These are phyloP conservation scores for Murina feae DNA, from an alignment of 2,113 vertebrate genomes.

Conservation along the genomic window DNA sequence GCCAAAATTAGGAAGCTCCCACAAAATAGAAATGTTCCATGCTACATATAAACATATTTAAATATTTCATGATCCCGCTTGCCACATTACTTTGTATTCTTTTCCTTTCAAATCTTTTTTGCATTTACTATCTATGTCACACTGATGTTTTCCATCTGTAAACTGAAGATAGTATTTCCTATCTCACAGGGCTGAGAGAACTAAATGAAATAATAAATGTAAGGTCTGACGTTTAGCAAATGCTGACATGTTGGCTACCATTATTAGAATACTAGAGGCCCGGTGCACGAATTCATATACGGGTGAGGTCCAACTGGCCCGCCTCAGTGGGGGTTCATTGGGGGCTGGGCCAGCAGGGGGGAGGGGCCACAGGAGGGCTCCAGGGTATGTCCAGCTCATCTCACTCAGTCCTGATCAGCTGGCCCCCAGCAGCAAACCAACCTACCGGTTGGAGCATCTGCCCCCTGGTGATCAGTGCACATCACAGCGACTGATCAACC, in stretches of 20 bases:
- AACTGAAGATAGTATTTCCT: not conserved
- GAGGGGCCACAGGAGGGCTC: no score
- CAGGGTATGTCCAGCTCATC: no score
- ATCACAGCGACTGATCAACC: no score
- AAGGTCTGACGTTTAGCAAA: not conserved
- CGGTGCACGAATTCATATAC: no score
- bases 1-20: not conserved
- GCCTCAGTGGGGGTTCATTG: no score
- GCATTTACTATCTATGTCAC: not conserved
- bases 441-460: no score
- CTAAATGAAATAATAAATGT: not conserved
- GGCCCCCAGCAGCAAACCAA: no score
- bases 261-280: not conserved
- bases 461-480: no score
- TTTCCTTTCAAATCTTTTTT: not conserved
- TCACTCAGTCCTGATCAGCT: no score
- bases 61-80: not conserved
- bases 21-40: not conserved
- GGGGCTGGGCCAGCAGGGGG: no score
- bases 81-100: not conserved
- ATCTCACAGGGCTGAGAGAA: not conserved
- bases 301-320: no score
- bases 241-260: not conserved
- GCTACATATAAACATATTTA: not conserved
- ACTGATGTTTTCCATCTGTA: not conserved